Conservation (phyloP, 2,888 invertebrate species). For the Coenonympha arcania region DNA sequence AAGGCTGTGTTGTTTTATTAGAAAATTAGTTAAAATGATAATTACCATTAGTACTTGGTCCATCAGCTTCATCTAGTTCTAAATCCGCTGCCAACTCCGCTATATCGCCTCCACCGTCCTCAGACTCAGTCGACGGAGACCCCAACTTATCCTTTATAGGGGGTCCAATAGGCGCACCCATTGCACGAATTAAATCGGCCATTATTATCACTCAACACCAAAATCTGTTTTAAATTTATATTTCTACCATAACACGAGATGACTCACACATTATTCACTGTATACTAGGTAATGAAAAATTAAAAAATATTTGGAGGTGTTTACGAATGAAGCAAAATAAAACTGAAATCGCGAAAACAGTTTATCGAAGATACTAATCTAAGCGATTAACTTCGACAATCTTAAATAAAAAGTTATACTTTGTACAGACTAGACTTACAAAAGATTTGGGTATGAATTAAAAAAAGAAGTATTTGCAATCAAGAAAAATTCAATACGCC, state of each 20-base stretch:
- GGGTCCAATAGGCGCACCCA: slow-evolving; percentile 78
- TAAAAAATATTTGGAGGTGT: slow-evolving; percentile 41
- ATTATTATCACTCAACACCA: slow-evolving; percentile 48
- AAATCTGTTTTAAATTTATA: slow-evolving; percentile 19
- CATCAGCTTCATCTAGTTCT: slow-evolving; percentile 81
- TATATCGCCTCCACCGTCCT: slow-evolving; percentile 82
- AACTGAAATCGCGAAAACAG: slow-evolving; percentile 3
- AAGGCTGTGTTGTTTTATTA: too few relatives aligned
- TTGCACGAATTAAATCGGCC: slow-evolving; percentile 81
- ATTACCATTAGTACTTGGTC: slow-evolving; percentile 76
- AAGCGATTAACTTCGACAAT: too few relatives aligned
- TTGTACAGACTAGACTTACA: too few relatives aligned
- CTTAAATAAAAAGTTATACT: too few relatives aligned
- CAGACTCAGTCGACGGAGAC: slow-evolving; percentile 89
- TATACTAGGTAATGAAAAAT: slow-evolving; percentile 24
- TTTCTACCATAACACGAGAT: slow-evolving; percentile 15
- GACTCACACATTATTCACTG: slow-evolving; percentile 52
- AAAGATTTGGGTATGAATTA: too few relatives aligned
- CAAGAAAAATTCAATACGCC: too few relatives aligned
- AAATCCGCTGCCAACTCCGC: slow-evolving; percentile 77
- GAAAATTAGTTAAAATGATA: too few relatives aligned
- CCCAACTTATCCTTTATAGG: slow-evolving; percentile 82
- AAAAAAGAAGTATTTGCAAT: too few relatives aligned
- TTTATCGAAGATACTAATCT: neutral
- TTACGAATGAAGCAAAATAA: slow-evolving; percentile 27